Percentiles rank a stretch among this genome's conserved stretches.
phyloP scores from a whole-genome alignment of 1,140 invertebrate genomes.

The Homalodisca vitripennis region DNA sequence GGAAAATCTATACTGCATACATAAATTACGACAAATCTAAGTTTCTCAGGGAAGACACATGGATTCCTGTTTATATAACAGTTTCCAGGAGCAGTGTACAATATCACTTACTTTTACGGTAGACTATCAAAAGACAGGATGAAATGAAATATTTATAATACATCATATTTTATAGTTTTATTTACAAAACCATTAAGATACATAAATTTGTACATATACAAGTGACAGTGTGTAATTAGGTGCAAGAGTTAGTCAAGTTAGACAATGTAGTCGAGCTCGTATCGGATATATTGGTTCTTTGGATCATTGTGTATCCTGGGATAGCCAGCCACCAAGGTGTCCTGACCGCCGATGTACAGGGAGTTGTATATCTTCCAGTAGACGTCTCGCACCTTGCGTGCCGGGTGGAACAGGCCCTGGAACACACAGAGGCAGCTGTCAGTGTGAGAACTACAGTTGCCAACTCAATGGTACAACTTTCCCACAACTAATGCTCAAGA shows the following conservation, averaged over 20 bases:
- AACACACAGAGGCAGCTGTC: constrained; percentile 35
- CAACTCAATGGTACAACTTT: constrained; percentile 23
- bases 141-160: too few species aligned
- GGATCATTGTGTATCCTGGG: constrained; percentile 92
- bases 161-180: too few species aligned
- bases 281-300: constrained; percentile 93
- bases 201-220: constrained; percentile 1
- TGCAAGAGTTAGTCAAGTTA: constrained; percentile 49
- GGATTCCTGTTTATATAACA: too few species aligned
- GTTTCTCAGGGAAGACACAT: too few species aligned
- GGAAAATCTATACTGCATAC: too few species aligned
- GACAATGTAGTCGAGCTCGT: constrained; percentile 95
- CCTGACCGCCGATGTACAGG: constrained; percentile 98
- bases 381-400: constrained; percentile 97
- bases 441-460: neutral
- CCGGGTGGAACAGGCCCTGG: constrained; percentile 97
- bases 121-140: too few species aligned
- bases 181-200: constrained; percentile 19
- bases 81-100: too few species aligned
- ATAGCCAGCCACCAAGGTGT: constrained; percentile 97
- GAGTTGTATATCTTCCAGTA: constrained; percentile 99
- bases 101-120: too few species aligned
- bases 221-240: neutral
- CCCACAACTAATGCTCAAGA: too few species aligned
- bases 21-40: too few species aligned